phyloP scores from a whole-genome alignment of 2,888 invertebrate genomes.

The Volucella inflata region DNA sequence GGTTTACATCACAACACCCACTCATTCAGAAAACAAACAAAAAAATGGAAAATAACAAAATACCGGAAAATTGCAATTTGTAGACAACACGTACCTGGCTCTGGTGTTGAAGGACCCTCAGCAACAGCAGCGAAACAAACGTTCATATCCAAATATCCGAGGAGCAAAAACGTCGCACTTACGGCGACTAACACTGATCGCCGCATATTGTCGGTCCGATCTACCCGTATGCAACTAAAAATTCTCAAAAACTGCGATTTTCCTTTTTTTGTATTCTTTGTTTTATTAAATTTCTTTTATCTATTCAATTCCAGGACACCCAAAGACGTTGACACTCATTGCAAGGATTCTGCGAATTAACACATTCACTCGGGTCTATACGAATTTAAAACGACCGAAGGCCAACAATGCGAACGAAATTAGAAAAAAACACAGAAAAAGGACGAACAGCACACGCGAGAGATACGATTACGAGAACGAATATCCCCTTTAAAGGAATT shows the following conservation, averaged over 20 bases:
- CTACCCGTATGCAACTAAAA: slow-evolving; percentile 27
- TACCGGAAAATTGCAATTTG: slow-evolving; percentile 70
- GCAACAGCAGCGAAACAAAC: slow-evolving; percentile 51
- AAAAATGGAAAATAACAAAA: slow-evolving; percentile 34
- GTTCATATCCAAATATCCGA: slow-evolving; percentile 75
- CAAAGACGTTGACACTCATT: slow-evolving; percentile 41
- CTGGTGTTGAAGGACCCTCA: slow-evolving; percentile 75
- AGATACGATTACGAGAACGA: slow-evolving; percentile 29
- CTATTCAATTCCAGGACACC: slow-evolving; percentile 31
- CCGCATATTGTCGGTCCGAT: slow-evolving; percentile 49
- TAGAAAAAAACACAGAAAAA: slow-evolving; percentile 11
- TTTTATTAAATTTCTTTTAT: slow-evolving; percentile 14
- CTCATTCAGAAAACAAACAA: background rate
- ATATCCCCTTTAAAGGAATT: slow-evolving; percentile 67
- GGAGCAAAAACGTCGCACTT: slow-evolving; percentile 54
- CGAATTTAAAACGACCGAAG: background rate
- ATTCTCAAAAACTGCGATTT: slow-evolving; percentile 33
- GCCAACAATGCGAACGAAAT: background rate
- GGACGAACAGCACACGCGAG: slow-evolving; percentile 7
- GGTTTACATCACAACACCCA: background rate
- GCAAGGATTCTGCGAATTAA: slow-evolving; percentile 9
- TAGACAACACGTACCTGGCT: slow-evolving; percentile 76
- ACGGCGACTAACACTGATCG: slow-evolving; percentile 56
- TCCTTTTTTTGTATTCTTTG: slow-evolving; percentile 2
- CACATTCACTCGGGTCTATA: too few relatives aligned